Base-by-base conservation (phyloP, 1,140 invertebrate species). In the Drosophila kohkoa region DNA sequence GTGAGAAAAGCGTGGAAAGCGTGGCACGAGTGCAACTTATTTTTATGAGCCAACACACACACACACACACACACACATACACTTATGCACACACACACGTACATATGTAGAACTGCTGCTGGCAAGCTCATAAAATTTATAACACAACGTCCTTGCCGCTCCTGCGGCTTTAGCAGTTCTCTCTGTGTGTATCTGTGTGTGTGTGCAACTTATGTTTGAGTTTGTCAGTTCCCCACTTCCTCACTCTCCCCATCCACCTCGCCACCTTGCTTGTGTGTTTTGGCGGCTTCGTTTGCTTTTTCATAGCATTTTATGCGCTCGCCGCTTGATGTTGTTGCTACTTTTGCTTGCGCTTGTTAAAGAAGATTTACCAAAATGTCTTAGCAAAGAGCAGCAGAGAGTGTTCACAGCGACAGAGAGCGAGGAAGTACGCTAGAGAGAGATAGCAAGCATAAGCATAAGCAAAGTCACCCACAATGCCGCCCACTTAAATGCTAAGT, bases 111-210 rank as follows among this genome's bases (percentile, higher is more conserved):
- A 77, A 71, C 67, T 76, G 58, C 77, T 83, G 81, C 82, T 88
- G 83, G 83, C 83, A 88, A 89, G 85, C 85, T 88, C 85, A 88
- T 88, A 88, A 88, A 88, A 89, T 88, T 88, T 88, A 88, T 88
- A 88, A 88, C 81, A 83, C 85, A 88, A 88, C 85, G 85, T 88
- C 85, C 85, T 88, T 88, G 85, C 86, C 85, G 81, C 78, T 77
- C 85, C 88, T 89, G 85, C 75, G 85, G 81, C 81, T 88, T 89
- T 89, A 51, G 43, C 77, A 51, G 65, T 49, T 51, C 62, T 55
- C 35, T 41, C 10, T 72, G 0, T 59, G 11, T 68, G 32, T 67
- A 35, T 66, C 5, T 46, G 35, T 72, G 46, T 68, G 64, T 68
- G 63, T 77, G 54, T 73, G 70, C 70, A 59, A 77, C 75, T 77